Evolutionary conservation across 2,888 invertebrate genomes (phyloP).

Genomic region (Hirtodrosophila trivittata): DNA sequence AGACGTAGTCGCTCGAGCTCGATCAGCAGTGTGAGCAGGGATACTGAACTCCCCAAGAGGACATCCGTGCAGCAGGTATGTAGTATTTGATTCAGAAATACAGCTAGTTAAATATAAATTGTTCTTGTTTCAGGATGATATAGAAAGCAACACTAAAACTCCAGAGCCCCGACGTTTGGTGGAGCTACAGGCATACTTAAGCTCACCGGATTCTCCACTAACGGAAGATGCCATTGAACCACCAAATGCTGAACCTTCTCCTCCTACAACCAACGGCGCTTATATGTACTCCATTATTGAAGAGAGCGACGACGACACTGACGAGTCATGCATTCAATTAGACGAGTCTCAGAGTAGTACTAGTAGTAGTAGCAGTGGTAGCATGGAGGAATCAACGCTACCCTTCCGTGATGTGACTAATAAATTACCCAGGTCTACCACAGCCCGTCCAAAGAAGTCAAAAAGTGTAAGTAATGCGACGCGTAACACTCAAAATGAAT

Average conservation of each 20-base stretch:
- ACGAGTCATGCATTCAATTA: background rate
- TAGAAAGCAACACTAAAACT: slow-evolving; percentile 9
- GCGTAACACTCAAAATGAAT: background rate
- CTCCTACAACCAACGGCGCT: background rate
- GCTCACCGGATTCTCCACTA: slow-evolving; percentile 14
- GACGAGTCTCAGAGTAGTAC: background rate
- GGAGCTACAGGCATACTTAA: slow-evolving; percentile 12
- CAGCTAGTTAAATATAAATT: background rate
- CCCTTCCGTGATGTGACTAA: background rate
- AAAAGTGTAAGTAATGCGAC: no score
- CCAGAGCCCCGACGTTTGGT: slow-evolving; percentile 37
- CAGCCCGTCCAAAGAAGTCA: background rate
- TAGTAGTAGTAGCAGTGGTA: no score
- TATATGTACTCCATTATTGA: background rate
- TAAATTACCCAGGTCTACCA: background rate
- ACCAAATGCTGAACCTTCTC: background rate
- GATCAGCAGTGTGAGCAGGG: no score
- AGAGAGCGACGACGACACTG: background rate
- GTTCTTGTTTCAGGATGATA: background rate
- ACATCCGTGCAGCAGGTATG: no score
- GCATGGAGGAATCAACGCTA: background rate
- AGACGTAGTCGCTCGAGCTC: no score
- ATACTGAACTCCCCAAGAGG: no score
- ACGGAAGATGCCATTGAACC: no score
- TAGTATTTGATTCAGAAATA: no score